These are phyloP conservation scores for Saccopteryx bilineata DNA, from an alignment of 2,113 vertebrate genomes.

Conservation along the genomic window DNA sequence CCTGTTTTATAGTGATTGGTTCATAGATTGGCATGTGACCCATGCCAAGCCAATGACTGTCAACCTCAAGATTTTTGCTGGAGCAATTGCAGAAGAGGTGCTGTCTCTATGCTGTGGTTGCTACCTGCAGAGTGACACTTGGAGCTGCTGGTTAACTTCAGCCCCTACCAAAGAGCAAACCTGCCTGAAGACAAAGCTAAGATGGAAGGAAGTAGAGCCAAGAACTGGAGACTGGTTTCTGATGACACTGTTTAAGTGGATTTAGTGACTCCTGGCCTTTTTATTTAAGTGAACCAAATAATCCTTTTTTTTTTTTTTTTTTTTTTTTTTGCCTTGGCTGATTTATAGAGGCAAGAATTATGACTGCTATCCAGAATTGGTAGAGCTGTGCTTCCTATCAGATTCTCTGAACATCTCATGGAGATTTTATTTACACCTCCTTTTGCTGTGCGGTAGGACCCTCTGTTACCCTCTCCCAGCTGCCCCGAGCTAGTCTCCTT, in stretches of 20 bases:
- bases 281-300: background rate
- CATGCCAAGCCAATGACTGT: background rate
- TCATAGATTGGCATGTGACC: background rate
- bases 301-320: background rate
- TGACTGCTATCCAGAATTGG: background rate
- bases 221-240: background rate
- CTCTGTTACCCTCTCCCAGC: background rate
- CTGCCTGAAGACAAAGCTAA: background rate
- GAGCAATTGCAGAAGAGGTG: background rate
- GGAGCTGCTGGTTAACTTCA: background rate
- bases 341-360: background rate
- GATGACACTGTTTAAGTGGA: background rate
- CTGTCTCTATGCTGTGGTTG: background rate
- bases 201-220: background rate
- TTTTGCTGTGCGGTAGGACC: background rate
- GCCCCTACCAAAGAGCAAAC: background rate
- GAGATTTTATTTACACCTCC: background rate
- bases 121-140: background rate
- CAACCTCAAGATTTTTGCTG: slow-evolving; percentile 17
- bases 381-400: background rate
- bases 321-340: background rate
- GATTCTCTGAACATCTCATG: background rate
- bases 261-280: background rate
- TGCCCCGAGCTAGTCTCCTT: background rate
- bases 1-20: background rate